Percentiles rank a stretch among this genome's conserved stretches.
Evolutionary conservation across 2,888 invertebrate genomes (phyloP).

Genomic region (Colostygia pectinataria): DNA sequence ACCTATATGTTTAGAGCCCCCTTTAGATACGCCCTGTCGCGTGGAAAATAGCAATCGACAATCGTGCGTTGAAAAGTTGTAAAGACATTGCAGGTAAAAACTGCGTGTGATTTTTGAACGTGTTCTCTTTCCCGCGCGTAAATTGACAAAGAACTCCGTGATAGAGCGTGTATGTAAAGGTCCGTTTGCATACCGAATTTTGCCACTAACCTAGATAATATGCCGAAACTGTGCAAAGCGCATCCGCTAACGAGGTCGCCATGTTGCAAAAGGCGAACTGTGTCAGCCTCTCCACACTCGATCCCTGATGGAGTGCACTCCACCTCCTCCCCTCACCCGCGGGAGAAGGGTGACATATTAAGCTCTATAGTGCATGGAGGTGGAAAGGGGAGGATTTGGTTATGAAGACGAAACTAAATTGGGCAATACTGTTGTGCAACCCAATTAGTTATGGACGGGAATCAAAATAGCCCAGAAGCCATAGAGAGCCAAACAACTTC

Average conservation of each 20-base stretch:
- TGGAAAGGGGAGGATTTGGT: not conserved
- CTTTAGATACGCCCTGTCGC: too few species aligned
- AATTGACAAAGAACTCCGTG: too few species aligned
- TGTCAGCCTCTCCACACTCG: constrained; percentile 23
- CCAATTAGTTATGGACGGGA: constrained; percentile 1
- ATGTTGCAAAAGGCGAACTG: constrained; percentile 22
- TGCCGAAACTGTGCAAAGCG: constrained; percentile 25
- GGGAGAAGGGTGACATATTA: not conserved
- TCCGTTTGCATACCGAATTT: too few species aligned
- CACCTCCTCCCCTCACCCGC: constrained; percentile 9
- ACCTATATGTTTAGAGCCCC: too few species aligned
- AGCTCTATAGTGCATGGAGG: not conserved
- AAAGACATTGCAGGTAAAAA: too few species aligned
- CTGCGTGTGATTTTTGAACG: too few species aligned
- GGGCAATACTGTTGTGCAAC: constrained; percentile 8
- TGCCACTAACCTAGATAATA: constrained; percentile 25
- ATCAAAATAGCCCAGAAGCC: constrained; percentile 8
- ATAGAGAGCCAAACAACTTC: not conserved
- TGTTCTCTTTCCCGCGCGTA: too few species aligned
- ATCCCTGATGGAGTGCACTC: constrained; percentile 32
- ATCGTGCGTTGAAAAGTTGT: too few species aligned
- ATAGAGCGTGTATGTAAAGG: too few species aligned
- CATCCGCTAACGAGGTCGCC: constrained; percentile 27
- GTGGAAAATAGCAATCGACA: too few species aligned
- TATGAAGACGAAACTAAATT: constrained; percentile 6